Percentiles rank a stretch among this genome's conserved stretches.
Conservation (phyloP, 2,888 invertebrate species). For the Prosapia bicincta region DNA sequence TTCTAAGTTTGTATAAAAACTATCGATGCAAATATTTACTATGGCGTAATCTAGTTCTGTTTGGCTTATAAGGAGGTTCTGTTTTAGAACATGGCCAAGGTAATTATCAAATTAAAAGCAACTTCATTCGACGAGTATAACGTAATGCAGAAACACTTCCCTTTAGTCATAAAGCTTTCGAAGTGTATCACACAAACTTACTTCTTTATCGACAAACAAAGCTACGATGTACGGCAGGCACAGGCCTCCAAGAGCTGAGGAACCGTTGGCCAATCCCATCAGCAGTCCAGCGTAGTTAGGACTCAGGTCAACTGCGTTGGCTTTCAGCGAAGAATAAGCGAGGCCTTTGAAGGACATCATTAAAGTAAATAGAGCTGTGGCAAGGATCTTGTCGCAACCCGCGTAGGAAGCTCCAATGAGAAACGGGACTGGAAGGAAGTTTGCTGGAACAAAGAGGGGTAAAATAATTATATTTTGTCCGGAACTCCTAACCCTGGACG, state of each 20-base stretch:
- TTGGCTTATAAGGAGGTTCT: too few relatives aligned
- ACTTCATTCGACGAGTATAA: too few relatives aligned
- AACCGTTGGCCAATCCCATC: slow-evolving; percentile 17
- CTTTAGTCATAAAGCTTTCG: too few relatives aligned
- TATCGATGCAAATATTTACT: too few relatives aligned
- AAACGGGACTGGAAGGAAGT: slow-evolving; percentile 15
- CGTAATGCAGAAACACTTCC: too few relatives aligned
- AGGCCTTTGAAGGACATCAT: slow-evolving; percentile 27
- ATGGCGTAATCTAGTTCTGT: too few relatives aligned
- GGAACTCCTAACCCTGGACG: too few relatives aligned
- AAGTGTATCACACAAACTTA: too few relatives aligned
- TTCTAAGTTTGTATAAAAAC: too few relatives aligned
- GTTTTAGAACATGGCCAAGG: too few relatives aligned
- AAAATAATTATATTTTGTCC: too few relatives aligned
- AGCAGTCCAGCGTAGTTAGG: slow-evolving; percentile 21
- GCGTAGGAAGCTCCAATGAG: slow-evolving; percentile 15
- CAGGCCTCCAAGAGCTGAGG: slow-evolving; percentile 9
- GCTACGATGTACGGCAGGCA: neutral
- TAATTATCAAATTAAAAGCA: too few relatives aligned
- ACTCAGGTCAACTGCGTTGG: slow-evolving; percentile 18
- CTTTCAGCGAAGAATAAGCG: neutral
- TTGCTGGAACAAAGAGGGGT: slow-evolving; percentile 12
- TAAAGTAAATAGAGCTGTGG: slow-evolving; percentile 5
- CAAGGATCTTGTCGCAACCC: neutral
- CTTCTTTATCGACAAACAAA: slow-evolving; percentile 3